Percentiles rank a stretch among this genome's conserved stretches.
phyloP scores from a whole-genome alignment of 2,113 vertebrate species.

The Antechinus flavipes region DNA sequence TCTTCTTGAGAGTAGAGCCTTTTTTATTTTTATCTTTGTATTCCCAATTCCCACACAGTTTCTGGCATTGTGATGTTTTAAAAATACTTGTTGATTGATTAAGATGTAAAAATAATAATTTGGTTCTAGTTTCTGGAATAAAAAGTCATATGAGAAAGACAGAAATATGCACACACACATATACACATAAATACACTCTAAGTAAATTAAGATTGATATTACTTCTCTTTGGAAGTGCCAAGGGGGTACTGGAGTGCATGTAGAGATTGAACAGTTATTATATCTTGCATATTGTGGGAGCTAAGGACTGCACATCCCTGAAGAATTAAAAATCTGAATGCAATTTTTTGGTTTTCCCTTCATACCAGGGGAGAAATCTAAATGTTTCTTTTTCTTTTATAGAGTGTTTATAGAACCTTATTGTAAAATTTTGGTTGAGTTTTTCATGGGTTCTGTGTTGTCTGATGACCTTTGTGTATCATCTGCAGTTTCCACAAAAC shows the following conservation, averaged over 20 bases:
- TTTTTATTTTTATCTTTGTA: neutral
- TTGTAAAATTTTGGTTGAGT: neutral
- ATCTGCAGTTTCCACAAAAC: too few relatives aligned
- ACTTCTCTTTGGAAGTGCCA: neutral
- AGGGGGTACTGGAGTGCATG: too few relatives aligned
- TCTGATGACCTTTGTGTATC: neutral
- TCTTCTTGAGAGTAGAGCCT: neutral
- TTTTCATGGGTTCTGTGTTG: neutral
- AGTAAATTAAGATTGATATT: neutral
- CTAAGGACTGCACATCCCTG: too few relatives aligned
- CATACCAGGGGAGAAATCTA: neutral
- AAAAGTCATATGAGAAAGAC: too few relatives aligned
- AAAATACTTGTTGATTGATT: neutral
- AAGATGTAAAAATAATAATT: slow-evolving; percentile 36
- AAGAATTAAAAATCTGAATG: neutral
- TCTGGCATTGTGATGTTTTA: neutral
- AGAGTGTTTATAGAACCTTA: neutral
- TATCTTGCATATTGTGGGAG: neutral
- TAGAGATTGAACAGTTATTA: neutral
- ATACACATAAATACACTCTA: neutral
- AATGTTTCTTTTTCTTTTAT: neutral
- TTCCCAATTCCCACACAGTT: neutral
- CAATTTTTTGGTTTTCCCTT: neutral
- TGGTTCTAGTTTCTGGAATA: slow-evolving; percentile 6
- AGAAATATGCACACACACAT: neutral